phyloP scores from a whole-genome alignment of 2,888 invertebrate species.

The Pollenia labialis region DNA sequence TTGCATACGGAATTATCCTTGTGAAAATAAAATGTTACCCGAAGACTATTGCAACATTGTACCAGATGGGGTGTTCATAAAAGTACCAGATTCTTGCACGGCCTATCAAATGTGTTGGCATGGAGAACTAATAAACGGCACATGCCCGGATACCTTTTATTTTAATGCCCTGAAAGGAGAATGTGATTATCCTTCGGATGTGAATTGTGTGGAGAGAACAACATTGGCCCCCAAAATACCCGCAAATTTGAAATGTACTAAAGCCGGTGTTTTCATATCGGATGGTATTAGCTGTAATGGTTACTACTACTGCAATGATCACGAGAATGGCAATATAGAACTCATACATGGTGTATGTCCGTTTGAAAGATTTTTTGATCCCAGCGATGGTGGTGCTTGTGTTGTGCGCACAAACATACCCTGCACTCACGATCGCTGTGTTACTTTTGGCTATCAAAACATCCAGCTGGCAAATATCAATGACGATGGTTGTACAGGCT shows the following conservation, averaged over 20 bases:
- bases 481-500: conserved; percentile 79
- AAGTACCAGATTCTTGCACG: conserved; percentile 75
- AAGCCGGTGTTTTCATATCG: conserved; percentile 77
- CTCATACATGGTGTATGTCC: conserved; percentile 77
- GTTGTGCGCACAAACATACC: conserved; percentile 76
- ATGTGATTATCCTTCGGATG: conserved; percentile 78
- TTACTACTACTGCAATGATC: conserved; percentile 78
- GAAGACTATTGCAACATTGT: conserved; percentile 80
- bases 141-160: conserved; percentile 78
- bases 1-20: conserved; percentile 77
- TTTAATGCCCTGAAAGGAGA: conserved; percentile 75
- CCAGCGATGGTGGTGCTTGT: conserved; percentile 77
- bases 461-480: conserved; percentile 80
- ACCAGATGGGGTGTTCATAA: conserved; percentile 79
- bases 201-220: conserved; percentile 74
- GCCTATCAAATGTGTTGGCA: conserved; percentile 78
- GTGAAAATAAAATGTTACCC: conserved; percentile 76
- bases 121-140: conserved; percentile 74
- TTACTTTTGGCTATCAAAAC: conserved; percentile 75
- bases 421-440: conserved; percentile 79
- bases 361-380: conserved; percentile 77
- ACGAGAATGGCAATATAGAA: conserved; percentile 61
- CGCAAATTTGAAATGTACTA: conserved; percentile 74
- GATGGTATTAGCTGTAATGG: conserved; percentile 79
- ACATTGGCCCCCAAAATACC: conserved; percentile 70